Evolutionary conservation across 53 echinoderm and acorn worm genomes (phyloP).

Genomic region (Patiria pectinifera): DNA sequence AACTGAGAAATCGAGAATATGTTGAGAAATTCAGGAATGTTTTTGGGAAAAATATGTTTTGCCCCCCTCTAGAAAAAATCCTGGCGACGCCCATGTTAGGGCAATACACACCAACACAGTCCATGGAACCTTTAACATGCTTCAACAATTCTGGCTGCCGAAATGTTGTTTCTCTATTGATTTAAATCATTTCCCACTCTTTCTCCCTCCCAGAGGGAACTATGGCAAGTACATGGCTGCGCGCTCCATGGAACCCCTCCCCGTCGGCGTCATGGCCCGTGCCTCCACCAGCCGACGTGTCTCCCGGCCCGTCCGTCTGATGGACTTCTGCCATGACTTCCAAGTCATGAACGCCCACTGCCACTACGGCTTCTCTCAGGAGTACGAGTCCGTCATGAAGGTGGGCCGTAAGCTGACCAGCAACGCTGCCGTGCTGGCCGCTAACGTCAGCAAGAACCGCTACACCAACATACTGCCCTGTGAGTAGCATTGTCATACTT

Average conservation of each 20-base stretch:
- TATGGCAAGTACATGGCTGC: constrained; percentile 58
- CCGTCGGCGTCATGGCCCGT: constrained; percentile 41
- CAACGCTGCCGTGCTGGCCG: constrained; percentile 68
- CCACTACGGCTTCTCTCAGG: constrained; percentile 89
- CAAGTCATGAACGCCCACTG: constrained; percentile 87
- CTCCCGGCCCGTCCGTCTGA: constrained; percentile 79
- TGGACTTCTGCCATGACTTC: constrained; percentile 88
- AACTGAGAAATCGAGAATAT: no score
- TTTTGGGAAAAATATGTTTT: no score
- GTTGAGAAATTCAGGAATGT: no score
- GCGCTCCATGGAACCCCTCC: constrained; percentile 38
- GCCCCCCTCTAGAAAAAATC: no score
- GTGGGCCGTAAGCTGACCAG: constrained; percentile 67
- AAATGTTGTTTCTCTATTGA: no score
- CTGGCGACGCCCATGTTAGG: no score
- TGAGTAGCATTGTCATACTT: constrained; percentile 44
- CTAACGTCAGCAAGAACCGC: constrained; percentile 81
- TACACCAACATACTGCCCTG: constrained; percentile 87
- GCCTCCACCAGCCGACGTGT: constrained; percentile 14
- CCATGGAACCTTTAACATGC: no score
- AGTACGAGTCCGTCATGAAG: constrained; percentile 85
- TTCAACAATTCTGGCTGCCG: no score
- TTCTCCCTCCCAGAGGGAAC: not conserved
- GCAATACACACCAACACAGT: no score
- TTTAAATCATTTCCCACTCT: not conserved